These are phyloP conservation scores for Spongilla lacustris DNA, from an alignment of 37 sponge, comb jelly and placozoan genomes.

Conservation along the genomic window DNA sequence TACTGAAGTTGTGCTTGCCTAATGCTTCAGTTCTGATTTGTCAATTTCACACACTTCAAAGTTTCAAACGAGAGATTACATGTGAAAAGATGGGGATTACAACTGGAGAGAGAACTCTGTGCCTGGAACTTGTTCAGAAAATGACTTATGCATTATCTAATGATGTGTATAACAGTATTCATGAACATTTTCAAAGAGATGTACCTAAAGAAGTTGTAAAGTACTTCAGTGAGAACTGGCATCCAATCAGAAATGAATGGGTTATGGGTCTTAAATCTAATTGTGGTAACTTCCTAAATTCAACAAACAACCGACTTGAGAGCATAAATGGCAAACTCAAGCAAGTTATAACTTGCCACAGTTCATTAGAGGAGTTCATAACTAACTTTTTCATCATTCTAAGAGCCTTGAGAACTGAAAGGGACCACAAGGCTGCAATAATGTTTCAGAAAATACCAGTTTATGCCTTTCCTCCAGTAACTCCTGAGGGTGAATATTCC, in stretches of 20 bases:
- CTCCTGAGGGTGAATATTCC: slow-evolving; percentile 32
- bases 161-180: neutral
- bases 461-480: slow-evolving; percentile 13
- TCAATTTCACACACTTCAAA: slow-evolving; percentile 5
- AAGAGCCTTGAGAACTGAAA: too few species aligned
- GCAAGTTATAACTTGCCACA: slow-evolving; percentile 33
- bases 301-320: slow-evolving; percentile 18
- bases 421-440: too few species aligned
- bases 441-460: too few species aligned
- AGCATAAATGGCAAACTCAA: slow-evolving; percentile 6
- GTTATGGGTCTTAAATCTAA: too few species aligned
- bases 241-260: slow-evolving; percentile 13
- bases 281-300: too few species aligned
- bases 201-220: neutral
- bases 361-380: too few species aligned
- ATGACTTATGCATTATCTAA: slow-evolving; percentile 4
- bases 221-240: slow-evolving; percentile 17
- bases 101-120: slow-evolving; percentile 4
- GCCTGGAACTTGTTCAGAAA: too few species aligned
- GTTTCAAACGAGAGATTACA: slow-evolving; percentile 3
- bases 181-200: neutral
- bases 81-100: slow-evolving; percentile 26
- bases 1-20: slow-evolving; percentile 14
- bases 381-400: too few species aligned
- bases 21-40: slow-evolving; percentile 6